A percentile compares a stretch with the other conserved stretches of the same genome.
Conservation (phyloP, 2,797 vertebrate genomes). For the Eulemur albifrons region DNA sequence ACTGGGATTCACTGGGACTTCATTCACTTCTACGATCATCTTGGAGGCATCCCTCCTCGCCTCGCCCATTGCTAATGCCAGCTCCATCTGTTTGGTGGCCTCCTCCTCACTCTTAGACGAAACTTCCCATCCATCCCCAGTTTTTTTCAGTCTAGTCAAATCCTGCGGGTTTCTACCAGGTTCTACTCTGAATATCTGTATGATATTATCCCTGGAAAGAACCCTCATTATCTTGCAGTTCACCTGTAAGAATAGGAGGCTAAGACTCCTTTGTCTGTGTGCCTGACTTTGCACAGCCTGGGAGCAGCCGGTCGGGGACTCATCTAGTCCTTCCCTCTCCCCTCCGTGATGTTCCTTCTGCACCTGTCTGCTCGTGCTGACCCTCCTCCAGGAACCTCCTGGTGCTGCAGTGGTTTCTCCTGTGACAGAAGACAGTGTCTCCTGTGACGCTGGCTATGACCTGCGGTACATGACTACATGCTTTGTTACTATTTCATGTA, state of each 20-base stretch:
- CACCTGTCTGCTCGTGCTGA: accelerated
- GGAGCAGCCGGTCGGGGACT: background rate
- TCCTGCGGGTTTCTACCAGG: background rate
- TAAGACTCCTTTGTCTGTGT: background rate
- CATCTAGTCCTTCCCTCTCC: accelerated
- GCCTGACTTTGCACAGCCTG: background rate
- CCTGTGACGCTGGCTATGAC: background rate
- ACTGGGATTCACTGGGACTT: background rate
- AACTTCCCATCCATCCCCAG: accelerated
- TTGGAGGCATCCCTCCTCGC: background rate
- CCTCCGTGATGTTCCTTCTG: accelerated
- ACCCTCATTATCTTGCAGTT: background rate
- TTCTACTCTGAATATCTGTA: background rate
- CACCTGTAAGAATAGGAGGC: background rate
- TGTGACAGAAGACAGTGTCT: background rate
- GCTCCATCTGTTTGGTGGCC: accelerated
- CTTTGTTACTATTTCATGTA: background rate
- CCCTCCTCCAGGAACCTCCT: background rate
- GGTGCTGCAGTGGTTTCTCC: accelerated
- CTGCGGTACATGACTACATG: background rate
- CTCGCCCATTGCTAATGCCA: accelerated
- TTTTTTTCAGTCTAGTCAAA: background rate
- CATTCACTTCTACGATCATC: background rate
- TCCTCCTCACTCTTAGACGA: background rate
- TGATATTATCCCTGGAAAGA: background rate